Conservation (phyloP, 2,113 vertebrate genomes). For the Plestiodon gilberti region DNA sequence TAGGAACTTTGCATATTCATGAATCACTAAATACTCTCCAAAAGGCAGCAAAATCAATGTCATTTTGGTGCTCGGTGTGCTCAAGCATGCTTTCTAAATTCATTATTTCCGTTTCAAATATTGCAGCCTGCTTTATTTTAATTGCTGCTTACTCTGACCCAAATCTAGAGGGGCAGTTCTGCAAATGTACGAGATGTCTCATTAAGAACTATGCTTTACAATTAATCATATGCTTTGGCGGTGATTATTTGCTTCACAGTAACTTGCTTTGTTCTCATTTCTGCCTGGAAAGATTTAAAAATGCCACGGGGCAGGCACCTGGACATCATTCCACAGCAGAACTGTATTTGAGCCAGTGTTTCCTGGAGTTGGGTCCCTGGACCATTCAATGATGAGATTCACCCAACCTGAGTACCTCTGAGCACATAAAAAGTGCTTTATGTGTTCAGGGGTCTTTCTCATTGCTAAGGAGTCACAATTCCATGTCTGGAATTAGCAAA, state of each 20-base stretch:
- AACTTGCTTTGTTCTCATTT: slow-evolving; percentile 23
- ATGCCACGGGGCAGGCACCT: neutral
- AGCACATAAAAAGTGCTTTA: neutral
- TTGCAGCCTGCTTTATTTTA: slow-evolving; percentile 21
- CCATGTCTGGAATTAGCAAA: neutral
- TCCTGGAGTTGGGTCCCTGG: neutral
- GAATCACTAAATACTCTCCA: neutral
- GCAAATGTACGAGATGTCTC: slow-evolving; percentile 21
- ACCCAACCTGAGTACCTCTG: neutral
- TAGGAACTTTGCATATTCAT: slow-evolving; percentile 17
- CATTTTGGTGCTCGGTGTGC: neutral
- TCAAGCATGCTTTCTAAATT: neutral
- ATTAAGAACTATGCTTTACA: slow-evolving; percentile 30
- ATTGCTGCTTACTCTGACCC: neutral
- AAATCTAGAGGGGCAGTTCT: slow-evolving; percentile 27
- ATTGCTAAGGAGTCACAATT: neutral
- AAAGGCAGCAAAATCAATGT: slow-evolving; percentile 8
- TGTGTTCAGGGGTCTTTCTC: neutral
- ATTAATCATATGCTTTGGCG: slow-evolving; percentile 33
- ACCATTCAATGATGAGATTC: neutral
- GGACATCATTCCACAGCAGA: neutral
- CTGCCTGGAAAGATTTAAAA: neutral
- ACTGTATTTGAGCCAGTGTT: neutral
- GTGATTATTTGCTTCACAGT: slow-evolving; percentile 6
- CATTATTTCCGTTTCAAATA: slow-evolving; percentile 5